Evolutionary conservation across 2,888 invertebrate genomes (phyloP).

Genomic region (Timema podura): DNA sequence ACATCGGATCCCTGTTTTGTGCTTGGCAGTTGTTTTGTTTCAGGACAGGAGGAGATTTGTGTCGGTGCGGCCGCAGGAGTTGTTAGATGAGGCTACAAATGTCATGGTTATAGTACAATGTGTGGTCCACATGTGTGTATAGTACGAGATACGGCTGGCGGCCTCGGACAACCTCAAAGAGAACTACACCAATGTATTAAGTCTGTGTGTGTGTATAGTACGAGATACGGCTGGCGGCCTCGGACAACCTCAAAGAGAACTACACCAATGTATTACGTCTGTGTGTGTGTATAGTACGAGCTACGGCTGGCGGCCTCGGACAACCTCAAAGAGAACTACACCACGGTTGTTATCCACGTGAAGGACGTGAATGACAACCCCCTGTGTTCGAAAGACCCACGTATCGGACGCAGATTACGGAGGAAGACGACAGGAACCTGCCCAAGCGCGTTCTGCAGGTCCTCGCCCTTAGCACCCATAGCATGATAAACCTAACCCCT

Average conservation of each 20-base stretch:
- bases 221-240: constrained; percentile 89
- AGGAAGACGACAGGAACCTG: constrained; percentile 90
- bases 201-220: constrained; percentile 62
- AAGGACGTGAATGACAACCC: constrained; percentile 99
- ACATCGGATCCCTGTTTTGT: too few species aligned
- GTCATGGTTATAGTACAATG: too few species aligned
- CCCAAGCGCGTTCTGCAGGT: constrained; percentile 92
- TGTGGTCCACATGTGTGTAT: constrained; percentile 34
- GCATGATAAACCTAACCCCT: too few species aligned
- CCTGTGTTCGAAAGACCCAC: constrained; percentile 94
- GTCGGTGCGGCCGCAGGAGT: too few species aligned
- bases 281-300: constrained; percentile 67
- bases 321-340: constrained; percentile 96
- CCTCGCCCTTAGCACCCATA: constrained; percentile 11
- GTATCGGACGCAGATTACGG: constrained; percentile 92
- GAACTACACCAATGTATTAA: constrained; percentile 94
- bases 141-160: constrained; percentile 92
- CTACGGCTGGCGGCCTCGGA: constrained; percentile 90
- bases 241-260: constrained; percentile 95
- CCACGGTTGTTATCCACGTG: constrained; percentile 93
- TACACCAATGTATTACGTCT: constrained; percentile 65
- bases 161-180: constrained; percentile 96
- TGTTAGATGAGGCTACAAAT: too few species aligned
- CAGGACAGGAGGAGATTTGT: too few species aligned
- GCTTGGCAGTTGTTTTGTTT: too few species aligned